Conservation (phyloP, 2,113 vertebrate species). For the Proteles cristata region DNA sequence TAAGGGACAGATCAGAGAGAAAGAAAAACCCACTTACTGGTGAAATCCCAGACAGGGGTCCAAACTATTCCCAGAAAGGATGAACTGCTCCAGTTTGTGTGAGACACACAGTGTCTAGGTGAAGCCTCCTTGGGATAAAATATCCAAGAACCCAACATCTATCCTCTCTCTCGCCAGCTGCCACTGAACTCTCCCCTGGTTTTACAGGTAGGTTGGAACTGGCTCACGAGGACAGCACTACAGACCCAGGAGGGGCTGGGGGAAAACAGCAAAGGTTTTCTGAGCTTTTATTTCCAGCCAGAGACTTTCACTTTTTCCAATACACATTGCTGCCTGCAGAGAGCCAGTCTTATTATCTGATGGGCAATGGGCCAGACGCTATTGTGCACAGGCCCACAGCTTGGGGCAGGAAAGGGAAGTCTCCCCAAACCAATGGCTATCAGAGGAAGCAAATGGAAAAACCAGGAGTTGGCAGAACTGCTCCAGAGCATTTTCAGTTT, state of each 20-base stretch:
- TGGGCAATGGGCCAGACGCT: constrained; percentile 90
- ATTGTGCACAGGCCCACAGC: constrained; percentile 88
- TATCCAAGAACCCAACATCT: background rate
- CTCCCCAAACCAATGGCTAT: constrained; percentile 90
- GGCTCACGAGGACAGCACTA: constrained; percentile 11
- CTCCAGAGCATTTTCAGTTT: constrained; percentile 80
- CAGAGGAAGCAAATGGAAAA: constrained; percentile 93
- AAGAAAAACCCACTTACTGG: constrained; percentile 36
- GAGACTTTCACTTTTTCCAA: constrained; percentile 87
- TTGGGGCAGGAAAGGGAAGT: constrained; percentile 95
- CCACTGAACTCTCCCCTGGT: constrained; percentile 43
- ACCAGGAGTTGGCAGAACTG: constrained; percentile 86
- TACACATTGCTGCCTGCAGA: constrained; percentile 66
- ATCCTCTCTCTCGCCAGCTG: background rate
- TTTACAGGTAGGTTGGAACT: constrained; percentile 50
- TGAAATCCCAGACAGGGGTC: constrained; percentile 5
- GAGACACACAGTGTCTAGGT: background rate
- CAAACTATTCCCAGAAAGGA: background rate
- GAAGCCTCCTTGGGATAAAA: constrained; percentile 6
- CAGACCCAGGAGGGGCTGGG: constrained; percentile 47
- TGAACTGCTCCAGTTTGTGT: background rate
- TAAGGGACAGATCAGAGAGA: background rate
- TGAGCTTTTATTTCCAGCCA: constrained; percentile 81
- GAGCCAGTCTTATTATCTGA: constrained; percentile 82
- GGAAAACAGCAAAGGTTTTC: constrained; percentile 70